Evolutionary conservation across 1,140 invertebrate species (phyloP).

Genomic region (Wiebesia pumilae): DNA sequence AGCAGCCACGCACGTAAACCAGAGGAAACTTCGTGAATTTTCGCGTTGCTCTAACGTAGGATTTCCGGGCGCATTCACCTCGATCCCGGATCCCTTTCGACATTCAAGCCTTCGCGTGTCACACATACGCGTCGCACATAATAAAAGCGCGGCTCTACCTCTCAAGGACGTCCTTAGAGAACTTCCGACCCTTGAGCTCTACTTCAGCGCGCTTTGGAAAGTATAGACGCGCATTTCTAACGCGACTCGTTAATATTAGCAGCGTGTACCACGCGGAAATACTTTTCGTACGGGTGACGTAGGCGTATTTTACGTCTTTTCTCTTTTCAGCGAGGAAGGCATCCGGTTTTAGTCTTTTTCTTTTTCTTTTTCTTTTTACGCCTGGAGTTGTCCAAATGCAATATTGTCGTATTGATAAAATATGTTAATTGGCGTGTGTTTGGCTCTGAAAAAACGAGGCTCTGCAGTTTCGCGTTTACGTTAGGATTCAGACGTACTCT

Average conservation of each 20-base stretch:
- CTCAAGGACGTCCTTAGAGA: neutral
- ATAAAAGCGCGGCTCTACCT: constrained; percentile 53
- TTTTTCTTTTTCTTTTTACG: neutral
- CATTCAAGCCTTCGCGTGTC: constrained; percentile 46
- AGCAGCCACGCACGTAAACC: too few species aligned
- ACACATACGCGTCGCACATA: constrained; percentile 66
- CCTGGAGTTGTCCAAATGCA: neutral
- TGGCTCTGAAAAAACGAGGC: neutral
- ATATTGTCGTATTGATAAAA: neutral
- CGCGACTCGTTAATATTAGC: neutral
- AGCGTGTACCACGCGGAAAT: neutral
- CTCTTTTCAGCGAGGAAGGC: neutral
- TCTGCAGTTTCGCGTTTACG: too few species aligned
- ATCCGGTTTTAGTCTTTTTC: neutral
- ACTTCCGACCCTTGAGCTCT: neutral
- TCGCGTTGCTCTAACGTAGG: too few species aligned
- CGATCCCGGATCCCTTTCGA: neutral
- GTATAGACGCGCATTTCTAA: neutral
- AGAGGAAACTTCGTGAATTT: too few species aligned
- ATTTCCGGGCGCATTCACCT: too few species aligned
- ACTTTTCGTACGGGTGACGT: neutral
- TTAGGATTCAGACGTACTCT: too few species aligned
- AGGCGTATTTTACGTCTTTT: neutral
- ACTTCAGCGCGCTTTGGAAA: neutral
- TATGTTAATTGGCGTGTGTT: neutral